Evolutionary conservation across 2,113 vertebrate genomes (phyloP).

Genomic region (Dissostichus mawsoni): DNA sequence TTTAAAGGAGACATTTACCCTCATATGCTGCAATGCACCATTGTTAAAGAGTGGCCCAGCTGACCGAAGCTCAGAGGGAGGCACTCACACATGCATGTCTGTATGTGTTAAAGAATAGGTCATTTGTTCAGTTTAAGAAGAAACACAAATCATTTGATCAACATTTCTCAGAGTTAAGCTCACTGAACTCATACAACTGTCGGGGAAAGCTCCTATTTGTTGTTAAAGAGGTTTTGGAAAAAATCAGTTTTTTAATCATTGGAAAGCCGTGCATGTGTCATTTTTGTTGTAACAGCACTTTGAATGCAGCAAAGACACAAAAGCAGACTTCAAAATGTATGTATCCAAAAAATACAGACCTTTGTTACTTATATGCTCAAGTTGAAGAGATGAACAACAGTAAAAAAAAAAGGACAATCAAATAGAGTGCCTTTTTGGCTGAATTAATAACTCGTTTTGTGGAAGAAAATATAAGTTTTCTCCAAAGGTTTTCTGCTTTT

Average conservation of each 20-base stretch:
- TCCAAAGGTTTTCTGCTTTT: not conserved
- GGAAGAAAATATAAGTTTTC: not conserved
- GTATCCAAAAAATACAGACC: not conserved
- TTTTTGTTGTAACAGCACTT: not conserved
- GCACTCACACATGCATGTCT: not conserved
- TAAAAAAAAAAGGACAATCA: not conserved
- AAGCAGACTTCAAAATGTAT: not conserved
- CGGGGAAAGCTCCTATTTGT: not conserved
- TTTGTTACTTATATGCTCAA: not conserved
- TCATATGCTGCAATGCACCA: conserved; percentile 59
- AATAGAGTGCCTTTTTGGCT: not conserved
- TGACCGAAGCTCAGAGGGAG: conserved; percentile 3
- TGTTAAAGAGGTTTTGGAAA: not conserved
- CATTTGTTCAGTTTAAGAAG: not conserved
- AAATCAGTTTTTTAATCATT: conserved; percentile 6
- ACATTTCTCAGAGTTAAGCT: not conserved
- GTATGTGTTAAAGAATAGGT: not conserved
- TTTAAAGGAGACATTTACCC: conserved; percentile 43
- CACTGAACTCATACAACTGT: not conserved
- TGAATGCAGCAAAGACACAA: not conserved
- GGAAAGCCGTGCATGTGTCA: conserved; percentile 10
- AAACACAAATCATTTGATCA: not conserved
- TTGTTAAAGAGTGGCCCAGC: conserved; percentile 31
- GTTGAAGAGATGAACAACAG: not conserved
- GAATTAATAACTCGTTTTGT: not conserved